Evolutionary conservation across 2,888 invertebrate species (phyloP).

Genomic region (Automeris io): DNA sequence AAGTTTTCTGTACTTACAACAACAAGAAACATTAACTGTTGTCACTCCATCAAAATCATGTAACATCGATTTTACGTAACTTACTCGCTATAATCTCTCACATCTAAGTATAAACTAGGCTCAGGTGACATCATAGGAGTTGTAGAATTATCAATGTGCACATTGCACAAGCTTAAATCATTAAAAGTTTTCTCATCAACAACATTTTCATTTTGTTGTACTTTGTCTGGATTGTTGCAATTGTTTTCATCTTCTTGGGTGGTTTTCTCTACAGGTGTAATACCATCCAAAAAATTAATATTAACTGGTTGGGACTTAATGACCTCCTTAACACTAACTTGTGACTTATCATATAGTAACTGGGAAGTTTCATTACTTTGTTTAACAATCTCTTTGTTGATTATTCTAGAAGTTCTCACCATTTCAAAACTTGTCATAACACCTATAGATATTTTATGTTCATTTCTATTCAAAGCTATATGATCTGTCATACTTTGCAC

Average conservation of each 20-base stretch:
- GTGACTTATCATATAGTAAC: slow-evolving; percentile 61
- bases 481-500: slow-evolving; percentile 44
- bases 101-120: slow-evolving; percentile 63
- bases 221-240: slow-evolving; percentile 3
- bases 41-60: neutral
- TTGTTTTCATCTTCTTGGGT: slow-evolving; percentile 11
- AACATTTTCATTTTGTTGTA: slow-evolving; percentile 21
- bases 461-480: slow-evolving; percentile 48
- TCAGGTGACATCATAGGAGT: slow-evolving; percentile 67
- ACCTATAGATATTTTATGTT: slow-evolving; percentile 80
- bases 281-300: slow-evolving; percentile 64
- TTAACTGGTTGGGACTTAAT: slow-evolving; percentile 43
- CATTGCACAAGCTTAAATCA: slow-evolving; percentile 64
- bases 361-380: slow-evolving; percentile 50
- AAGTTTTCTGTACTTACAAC: too few species aligned
- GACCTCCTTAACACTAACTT: slow-evolving; percentile 61
- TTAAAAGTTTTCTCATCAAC: slow-evolving; percentile 60
- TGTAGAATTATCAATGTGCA: slow-evolving; percentile 64
- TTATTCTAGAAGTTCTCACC: slow-evolving; percentile 62
- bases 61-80: slow-evolving; percentile 19
- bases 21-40: too few species aligned
- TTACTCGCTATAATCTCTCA: slow-evolving; percentile 69
- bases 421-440: slow-evolving; percentile 86
- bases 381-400: slow-evolving; percentile 57
- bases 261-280: slow-evolving; percentile 35